Base-by-base conservation (phyloP, 2,888 invertebrate species). In the Phortica magna region DNA sequence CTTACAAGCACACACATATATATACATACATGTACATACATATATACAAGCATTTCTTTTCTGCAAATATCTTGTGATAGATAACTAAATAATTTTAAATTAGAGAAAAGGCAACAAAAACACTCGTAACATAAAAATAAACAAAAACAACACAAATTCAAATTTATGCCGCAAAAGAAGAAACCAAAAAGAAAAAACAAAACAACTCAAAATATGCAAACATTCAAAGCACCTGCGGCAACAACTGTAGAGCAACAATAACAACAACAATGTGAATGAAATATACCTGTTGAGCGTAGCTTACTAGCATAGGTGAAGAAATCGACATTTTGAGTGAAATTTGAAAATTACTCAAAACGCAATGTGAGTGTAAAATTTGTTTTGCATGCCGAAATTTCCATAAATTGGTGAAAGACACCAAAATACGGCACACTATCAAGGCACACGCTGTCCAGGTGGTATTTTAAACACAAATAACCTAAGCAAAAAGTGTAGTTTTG, bases 341-440 rank as follows among this genome's bases (percentile, higher is more conserved):
- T 72, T 77, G 72, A 71, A 77, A 78, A 77, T 19, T 41, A 76
- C 88, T 89, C 85, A 82, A 85, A 84, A 84, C 88, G 89, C 88
- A 89, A 85, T 87, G 88, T 87, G 87, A 89, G 88, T 84, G 80
- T 78, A 85, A 82, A 81, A 80, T 82, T 79, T 73, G 83, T 83
- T 87, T 84, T 87, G 85, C 89, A 84, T 85, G 83, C 82, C 79
- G 81, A 78, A 80, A 88, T 84, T 85, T 82, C 82, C 88, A 89
- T 88, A 89, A 89, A 89, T 84, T 88, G 87, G 84, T 89, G 83
- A 87, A 89, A 88, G 89, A 89, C 87, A 82, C 77, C 82, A 74
- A 83, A 81, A 80, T 31, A 82, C 81, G 80, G 80, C 87, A 84
- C 85, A 83, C 81, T 82, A 81, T 77, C 81, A 61, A 78, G 81